A percentile compares a stretch with the other conserved stretches of the same genome.
These are phyloP conservation scores for Orthonychiurus folsomi DNA, from an alignment of 2,888 invertebrate genomes.

Conservation along the genomic window DNA sequence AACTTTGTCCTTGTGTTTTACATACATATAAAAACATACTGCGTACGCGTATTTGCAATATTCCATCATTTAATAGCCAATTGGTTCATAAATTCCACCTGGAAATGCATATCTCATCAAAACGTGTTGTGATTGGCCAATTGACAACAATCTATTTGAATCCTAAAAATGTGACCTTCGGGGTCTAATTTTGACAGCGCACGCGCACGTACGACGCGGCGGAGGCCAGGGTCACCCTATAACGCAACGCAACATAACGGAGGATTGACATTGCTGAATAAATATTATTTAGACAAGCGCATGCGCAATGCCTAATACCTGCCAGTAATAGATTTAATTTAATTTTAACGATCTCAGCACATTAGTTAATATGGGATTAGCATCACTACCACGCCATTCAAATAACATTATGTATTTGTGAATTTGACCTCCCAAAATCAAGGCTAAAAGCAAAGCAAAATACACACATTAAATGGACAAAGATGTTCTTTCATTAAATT, in stretches of 20 bases:
- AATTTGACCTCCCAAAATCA: constrained; percentile 1
- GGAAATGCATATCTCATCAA: not conserved
- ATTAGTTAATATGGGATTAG: no score
- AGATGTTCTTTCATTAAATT: no score
- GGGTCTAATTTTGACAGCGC: not conserved
- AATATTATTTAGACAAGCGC: not conserved
- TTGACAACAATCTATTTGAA: not conserved
- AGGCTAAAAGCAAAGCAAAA: not conserved
- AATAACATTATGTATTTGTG: not conserved
- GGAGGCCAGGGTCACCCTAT: not conserved
- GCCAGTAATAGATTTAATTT: no score
- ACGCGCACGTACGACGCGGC: not conserved
- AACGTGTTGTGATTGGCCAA: not conserved
- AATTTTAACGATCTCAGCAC: no score
- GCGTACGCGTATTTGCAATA: no score
- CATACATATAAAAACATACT: no score
- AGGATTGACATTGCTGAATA: not conserved
- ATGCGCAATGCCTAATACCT: not conserved
- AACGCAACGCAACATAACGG: not conserved
- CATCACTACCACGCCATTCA: not conserved
- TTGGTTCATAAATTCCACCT: not conserved
- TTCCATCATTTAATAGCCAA: no score
- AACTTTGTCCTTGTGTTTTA: no score
- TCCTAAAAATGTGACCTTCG: not conserved
- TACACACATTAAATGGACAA: no score